Percentiles rank a stretch among this genome's conserved stretches.
These are phyloP conservation scores for Cyprinus carpio DNA, from an alignment of 2,113 vertebrate genomes.

Conservation along the genomic window DNA sequence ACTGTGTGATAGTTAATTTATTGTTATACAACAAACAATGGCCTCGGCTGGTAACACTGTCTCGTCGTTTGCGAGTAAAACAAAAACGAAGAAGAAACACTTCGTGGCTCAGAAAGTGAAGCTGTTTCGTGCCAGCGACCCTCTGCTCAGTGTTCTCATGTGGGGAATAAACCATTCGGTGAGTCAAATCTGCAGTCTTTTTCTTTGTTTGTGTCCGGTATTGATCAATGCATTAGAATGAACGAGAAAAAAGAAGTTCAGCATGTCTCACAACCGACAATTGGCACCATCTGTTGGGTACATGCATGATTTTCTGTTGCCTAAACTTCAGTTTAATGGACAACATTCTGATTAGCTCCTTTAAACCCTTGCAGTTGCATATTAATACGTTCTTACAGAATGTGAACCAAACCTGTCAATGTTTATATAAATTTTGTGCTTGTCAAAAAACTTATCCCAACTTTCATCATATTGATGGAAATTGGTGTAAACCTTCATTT, in stretches of 20 bases:
- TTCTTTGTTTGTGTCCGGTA: background rate
- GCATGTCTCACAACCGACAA: background rate
- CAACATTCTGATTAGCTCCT: background rate
- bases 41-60: slow-evolving; percentile 86
- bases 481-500: background rate
- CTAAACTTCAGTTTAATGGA: background rate
- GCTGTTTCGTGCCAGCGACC: slow-evolving; percentile 97
- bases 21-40: slow-evolving; percentile 75
- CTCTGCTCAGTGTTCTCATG: slow-evolving; percentile 96
- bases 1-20: slow-evolving; percentile 60
- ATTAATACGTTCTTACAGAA: background rate
- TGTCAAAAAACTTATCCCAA: background rate
- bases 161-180: slow-evolving; percentile 99
- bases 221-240: background rate
- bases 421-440: background rate
- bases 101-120: slow-evolving; percentile 99
- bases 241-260: slow-evolving; percentile 1
- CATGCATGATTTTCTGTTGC: slow-evolving; percentile 2
- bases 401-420: background rate
- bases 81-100: slow-evolving; percentile 98
- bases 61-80: slow-evolving; percentile 92
- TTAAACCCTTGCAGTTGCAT: background rate
- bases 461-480: background rate
- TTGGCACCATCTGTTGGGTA: slow-evolving; percentile 26
- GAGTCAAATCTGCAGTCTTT: slow-evolving; percentile 67